Percentiles rank a stretch among this genome's conserved stretches.
Conservation (phyloP, 1,140 invertebrate species). For the Palaemon carinicauda region DNA sequence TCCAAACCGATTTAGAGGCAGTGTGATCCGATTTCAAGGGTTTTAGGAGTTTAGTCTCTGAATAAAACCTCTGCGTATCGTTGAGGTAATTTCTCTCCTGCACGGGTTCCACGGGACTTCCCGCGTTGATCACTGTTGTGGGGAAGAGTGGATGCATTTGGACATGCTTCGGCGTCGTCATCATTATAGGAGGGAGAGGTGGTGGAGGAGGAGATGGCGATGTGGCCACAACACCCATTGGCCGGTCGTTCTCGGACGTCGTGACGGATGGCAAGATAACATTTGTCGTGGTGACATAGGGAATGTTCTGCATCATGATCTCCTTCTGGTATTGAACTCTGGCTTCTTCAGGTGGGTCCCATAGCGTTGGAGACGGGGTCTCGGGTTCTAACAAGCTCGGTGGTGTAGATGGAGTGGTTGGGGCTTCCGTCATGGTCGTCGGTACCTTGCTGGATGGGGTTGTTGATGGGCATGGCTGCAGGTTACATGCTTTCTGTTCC, state of each 20-base stretch:
- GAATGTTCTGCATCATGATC: neutral
- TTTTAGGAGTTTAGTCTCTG: neutral
- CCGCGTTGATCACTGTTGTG: neutral
- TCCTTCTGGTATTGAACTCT: neutral
- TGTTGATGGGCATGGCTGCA: constrained; percentile 41
- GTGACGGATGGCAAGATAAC: neutral
- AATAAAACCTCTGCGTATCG: neutral
- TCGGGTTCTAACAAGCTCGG: neutral
- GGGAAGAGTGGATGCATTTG: constrained; percentile 31
- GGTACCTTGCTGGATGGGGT: neutral
- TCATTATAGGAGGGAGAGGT: neutral
- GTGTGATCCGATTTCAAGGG: neutral
- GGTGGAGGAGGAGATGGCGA: neutral
- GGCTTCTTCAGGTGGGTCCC: neutral
- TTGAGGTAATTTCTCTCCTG: neutral
- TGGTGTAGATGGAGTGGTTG: neutral
- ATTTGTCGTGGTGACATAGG: neutral
- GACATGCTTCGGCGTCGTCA: neutral
- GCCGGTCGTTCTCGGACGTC: neutral
- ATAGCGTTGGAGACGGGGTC: neutral
- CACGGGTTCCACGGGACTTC: no score
- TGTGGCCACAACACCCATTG: neutral
- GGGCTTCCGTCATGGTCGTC: neutral
- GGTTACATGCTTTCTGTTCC: constrained; percentile 35
- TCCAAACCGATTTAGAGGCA: no score